Percentiles rank a stretch among this genome's conserved stretches.
These are phyloP conservation scores for Hyphantria cunea DNA, from an alignment of 1,140 invertebrate species.

Conservation along the genomic window DNA sequence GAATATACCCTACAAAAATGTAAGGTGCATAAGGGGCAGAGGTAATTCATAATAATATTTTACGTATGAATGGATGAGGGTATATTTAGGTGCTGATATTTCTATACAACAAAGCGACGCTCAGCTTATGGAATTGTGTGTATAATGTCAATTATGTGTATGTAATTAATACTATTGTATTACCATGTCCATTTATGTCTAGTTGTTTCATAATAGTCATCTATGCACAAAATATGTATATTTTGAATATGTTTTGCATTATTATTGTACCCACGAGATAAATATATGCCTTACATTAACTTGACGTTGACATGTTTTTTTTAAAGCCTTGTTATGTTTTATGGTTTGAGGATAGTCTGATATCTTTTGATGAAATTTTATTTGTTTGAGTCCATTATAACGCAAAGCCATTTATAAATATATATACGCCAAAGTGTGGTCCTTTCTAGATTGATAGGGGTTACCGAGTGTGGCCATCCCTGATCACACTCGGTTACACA, in stretches of 20 bases:
- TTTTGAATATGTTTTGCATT: slow-evolving; percentile 3
- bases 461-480: too few relatives aligned
- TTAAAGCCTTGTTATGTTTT: too few relatives aligned
- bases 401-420: too few relatives aligned
- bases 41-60: not conserved
- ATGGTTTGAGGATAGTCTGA: not conserved
- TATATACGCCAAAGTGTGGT: too few relatives aligned
- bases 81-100: slow-evolving; percentile 31
- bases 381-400: too few relatives aligned
- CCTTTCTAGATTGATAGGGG: too few relatives aligned
- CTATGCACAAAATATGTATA: slow-evolving; percentile 26
- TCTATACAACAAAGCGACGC: slow-evolving; percentile 7
- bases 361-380: too few relatives aligned
- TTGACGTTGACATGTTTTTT: not conserved
- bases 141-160: slow-evolving; percentile 25
- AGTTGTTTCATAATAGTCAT: not conserved
- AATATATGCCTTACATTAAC: not conserved
- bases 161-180: slow-evolving; percentile 1
- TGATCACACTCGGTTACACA: too few relatives aligned
- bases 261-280: not conserved
- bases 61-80: slow-evolving; percentile 26
- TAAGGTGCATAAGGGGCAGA: too few relatives aligned
- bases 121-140: slow-evolving; percentile 21
- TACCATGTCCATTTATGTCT: not conserved
- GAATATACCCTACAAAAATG: not conserved